Evolutionary conservation across 2,797 vertebrate species (phyloP), one percentile per base, ranked within the genome.

Genomic region (Sitta carolinensis): DNA sequence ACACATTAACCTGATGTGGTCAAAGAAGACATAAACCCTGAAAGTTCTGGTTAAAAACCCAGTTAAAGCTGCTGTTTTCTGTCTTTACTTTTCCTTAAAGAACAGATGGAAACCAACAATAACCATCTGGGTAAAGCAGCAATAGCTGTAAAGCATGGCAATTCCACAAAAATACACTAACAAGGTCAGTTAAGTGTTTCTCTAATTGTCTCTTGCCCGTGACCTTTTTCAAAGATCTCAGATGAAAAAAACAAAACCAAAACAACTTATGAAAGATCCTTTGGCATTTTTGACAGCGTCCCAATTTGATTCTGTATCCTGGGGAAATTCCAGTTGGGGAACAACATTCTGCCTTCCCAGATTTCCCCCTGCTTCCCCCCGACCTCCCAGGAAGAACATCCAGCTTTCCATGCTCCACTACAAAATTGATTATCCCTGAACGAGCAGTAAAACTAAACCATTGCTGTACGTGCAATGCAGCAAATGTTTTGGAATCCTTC

Each of bases 71-170:
- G 47, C 13, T 5, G 0, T 19, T 55, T 76, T 87, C 47, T n/a
- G 12, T 14, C 93, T 88, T 84, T 90, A 84, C 79, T 92, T 94
- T 87, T 66, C 68, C 54, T 79, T 90, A 59, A 84, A 0, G 29
- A 93, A 89, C 93, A 97, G 91, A 92, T 92, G 92, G 95, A 94
- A 94, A 90, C 69, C 79, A 95, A 93, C 87, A 95, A 95, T 87
- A 95, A 92, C 90, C 92, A 96, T 93, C 94, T 96, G 95, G 50
- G 83, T 84, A 79, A 93, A 91, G 70, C 91, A 61, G 92, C 91
- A 67, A 57, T 91, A 91, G 84, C 79, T 73, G 66, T 32, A 86
- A 85, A 84, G 83, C 89, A 91, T 88, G 94, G 27, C 82, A 88
- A 89, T 66, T 76, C 86, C 92, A 86, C 62, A 94, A 61, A 95